Base-by-base conservation (phyloP, 2,113 vertebrate genomes). In the Corythaixoides concolor region DNA sequence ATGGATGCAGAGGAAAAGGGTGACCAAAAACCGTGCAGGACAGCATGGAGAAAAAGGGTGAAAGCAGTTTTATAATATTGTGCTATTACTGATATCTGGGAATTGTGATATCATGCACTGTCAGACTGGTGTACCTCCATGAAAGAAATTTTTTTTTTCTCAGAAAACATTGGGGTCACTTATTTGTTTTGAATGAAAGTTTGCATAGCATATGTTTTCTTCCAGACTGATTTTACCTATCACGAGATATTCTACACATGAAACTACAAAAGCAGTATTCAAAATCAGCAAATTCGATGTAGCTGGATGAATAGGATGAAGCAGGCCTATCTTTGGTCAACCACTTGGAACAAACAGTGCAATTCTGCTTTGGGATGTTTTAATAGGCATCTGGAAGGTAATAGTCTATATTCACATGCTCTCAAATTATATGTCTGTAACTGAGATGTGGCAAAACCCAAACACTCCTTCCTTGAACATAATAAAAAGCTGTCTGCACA, bases 101-200 rank as follows among this genome's bases (percentile, higher is more conserved):
- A 55, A 26, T 32, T 0, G 0, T 35, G n/a, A 5, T 8, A 19
- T 9, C 18, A 16, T 18, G 18, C 28, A 2, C 43, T 66, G 37
- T 22, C 28, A 59, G n/a, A 55, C 2, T 20, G 28, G 6, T 47
- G 17, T 30, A 60, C 13, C 47, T 30, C 17, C 9, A 14, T 28
- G 26, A 68, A 67, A 62, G 26, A 41, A 22, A 30, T 52, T 35
- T 60, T 68, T n/a, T n/a, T n/a, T n/a, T n/a, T 39, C 37, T 30
- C 12, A 17, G 32, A 45, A 92, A 45, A 63, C 7, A 5, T 19
- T 45, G 11, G 17, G 17, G 27, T 52, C 2, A 3, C 22, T 39
- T 64, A 3, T 39, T 56, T 43, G 14, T 70, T 69, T 88, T 47
- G 9, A 33, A 22, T 73, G 12, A 47, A 52, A 18, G 23, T 2